These are phyloP conservation scores for Cynopterus brachyotis DNA, from an alignment of 2,113 vertebrate species.

Conservation along the genomic window DNA sequence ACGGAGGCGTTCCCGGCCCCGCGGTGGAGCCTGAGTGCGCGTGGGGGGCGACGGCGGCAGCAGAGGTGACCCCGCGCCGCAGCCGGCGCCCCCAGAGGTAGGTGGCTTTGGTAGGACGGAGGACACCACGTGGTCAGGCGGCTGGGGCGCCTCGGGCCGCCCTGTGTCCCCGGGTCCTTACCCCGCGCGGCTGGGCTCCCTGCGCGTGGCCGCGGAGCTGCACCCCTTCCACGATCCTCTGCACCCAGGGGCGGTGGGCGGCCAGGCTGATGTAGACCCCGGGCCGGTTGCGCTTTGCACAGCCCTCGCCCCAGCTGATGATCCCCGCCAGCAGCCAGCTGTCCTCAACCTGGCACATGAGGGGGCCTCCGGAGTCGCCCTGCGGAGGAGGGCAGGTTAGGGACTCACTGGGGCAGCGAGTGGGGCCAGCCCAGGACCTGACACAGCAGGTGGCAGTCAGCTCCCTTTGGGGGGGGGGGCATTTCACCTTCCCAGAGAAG, in stretches of 20 bases:
- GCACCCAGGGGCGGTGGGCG: slow-evolving; percentile 73
- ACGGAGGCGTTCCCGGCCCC: neutral
- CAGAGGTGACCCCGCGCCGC: neutral
- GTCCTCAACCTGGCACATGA: slow-evolving; percentile 72
- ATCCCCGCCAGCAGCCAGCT: slow-evolving; percentile 79
- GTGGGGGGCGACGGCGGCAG: neutral
- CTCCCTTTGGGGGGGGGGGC: neutral
- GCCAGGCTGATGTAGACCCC: slow-evolving; percentile 78
- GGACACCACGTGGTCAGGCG: neutral
- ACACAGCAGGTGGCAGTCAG: neutral
- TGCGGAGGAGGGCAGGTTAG: slow-evolving; percentile 30
- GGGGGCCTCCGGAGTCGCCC: slow-evolving; percentile 83
- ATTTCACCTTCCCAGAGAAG: neutral
- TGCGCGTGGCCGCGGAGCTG: slow-evolving; percentile 58
- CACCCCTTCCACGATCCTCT: slow-evolving; percentile 50
- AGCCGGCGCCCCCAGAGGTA: neutral
- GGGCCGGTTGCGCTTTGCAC: slow-evolving; percentile 72
- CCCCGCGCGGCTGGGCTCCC: fast-evolving
- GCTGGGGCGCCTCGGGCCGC: neutral
- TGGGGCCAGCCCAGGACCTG: neutral
- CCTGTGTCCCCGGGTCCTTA: neutral
- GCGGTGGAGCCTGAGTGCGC: neutral
- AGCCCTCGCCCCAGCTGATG: slow-evolving; percentile 82
- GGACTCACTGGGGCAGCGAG: neutral
- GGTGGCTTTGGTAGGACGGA: neutral